phyloP scores from a whole-genome alignment of 2,113 vertebrate species.

The Ptychochromis oligacanthus region DNA sequence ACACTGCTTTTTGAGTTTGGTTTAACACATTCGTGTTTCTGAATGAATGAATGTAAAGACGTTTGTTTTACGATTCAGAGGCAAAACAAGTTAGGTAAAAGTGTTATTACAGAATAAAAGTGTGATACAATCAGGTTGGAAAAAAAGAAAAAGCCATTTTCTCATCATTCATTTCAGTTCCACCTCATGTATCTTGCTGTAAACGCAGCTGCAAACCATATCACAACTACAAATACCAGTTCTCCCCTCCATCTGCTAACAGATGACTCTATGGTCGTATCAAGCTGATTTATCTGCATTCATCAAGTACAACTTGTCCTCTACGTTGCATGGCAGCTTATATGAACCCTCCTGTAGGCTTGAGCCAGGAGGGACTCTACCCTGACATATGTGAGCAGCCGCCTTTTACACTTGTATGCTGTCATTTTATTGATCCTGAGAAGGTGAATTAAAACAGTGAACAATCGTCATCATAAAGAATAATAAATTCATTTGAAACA shows the following conservation, averaged over 20 bases:
- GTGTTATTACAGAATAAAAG: constrained; percentile 1
- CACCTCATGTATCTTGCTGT: constrained; percentile 7
- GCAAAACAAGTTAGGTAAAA: constrained; percentile 11
- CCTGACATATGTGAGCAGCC: constrained; percentile 34
- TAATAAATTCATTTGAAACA: constrained; percentile 71
- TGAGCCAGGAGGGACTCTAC: constrained; percentile 7
- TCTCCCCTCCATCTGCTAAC: constrained; percentile 6
- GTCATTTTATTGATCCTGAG: constrained; percentile 91
- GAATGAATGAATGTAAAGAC: constrained; percentile 12
- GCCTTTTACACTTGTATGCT: constrained; percentile 68
- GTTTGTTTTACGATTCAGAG: constrained; percentile 1
- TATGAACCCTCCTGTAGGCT: background rate
- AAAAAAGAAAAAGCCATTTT: constrained; percentile 36
- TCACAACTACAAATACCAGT: constrained; percentile 1
- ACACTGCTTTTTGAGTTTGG: background rate
- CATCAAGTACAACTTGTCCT: background rate
- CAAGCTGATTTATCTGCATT: constrained; percentile 25
- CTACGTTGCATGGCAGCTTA: constrained; percentile 66
- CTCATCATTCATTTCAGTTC: background rate
- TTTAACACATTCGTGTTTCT: background rate
- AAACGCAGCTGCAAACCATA: constrained; percentile 41
- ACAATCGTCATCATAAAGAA: constrained; percentile 83
- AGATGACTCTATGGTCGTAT: constrained; percentile 22
- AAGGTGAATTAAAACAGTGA: constrained; percentile 91
- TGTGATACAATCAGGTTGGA: constrained; percentile 36